A percentile compares a stretch with the other conserved stretches of the same genome.
Evolutionary conservation across 2,113 vertebrate genomes (phyloP).

Genomic region (Nerophis lumbriciformis): DNA sequence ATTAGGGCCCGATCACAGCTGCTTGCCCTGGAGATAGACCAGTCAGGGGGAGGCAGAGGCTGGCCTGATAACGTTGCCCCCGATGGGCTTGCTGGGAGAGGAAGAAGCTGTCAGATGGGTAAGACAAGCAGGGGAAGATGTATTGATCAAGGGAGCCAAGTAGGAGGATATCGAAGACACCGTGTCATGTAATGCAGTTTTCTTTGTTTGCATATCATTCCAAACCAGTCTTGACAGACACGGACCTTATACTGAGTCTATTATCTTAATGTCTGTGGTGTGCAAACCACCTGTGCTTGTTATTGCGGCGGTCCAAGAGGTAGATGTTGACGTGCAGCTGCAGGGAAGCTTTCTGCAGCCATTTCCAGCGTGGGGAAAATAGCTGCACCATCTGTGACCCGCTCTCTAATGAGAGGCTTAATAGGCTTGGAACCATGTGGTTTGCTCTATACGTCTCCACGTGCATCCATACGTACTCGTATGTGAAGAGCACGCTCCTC

Average conservation of each 20-base stretch:
- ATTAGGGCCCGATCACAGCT: constrained; percentile 69
- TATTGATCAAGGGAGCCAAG: constrained; percentile 32
- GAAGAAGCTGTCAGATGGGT: constrained; percentile 36
- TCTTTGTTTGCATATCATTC: too few relatives aligned
- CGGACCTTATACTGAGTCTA: too few relatives aligned
- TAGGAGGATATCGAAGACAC: constrained; percentile 6
- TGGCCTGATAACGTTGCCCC: constrained; percentile 29
- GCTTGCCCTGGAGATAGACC: constrained; percentile 50
- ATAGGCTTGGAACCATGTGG: constrained; percentile 53
- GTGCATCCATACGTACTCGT: constrained; percentile 2
- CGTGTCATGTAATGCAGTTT: constrained; percentile 3
- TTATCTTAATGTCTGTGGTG: background rate
- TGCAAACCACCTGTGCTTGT: background rate
- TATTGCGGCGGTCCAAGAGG: background rate
- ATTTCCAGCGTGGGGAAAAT: constrained; percentile 51
- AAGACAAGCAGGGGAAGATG: constrained; percentile 27
- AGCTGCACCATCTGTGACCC: constrained; percentile 61
- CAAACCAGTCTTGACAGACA: too few relatives aligned
- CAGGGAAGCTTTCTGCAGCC: constrained; percentile 38
- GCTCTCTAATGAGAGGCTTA: constrained; percentile 62
- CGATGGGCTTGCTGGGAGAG: constrained; percentile 16
- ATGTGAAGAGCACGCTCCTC: background rate
- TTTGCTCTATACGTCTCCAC: constrained; percentile 28
- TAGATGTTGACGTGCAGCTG: constrained; percentile 31
- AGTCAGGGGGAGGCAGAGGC: constrained; percentile 23